Evolutionary conservation across 2,113 vertebrate species (phyloP), one percentile per base, ranked within the genome.

Genomic region (Crotalus horridus): DNA sequence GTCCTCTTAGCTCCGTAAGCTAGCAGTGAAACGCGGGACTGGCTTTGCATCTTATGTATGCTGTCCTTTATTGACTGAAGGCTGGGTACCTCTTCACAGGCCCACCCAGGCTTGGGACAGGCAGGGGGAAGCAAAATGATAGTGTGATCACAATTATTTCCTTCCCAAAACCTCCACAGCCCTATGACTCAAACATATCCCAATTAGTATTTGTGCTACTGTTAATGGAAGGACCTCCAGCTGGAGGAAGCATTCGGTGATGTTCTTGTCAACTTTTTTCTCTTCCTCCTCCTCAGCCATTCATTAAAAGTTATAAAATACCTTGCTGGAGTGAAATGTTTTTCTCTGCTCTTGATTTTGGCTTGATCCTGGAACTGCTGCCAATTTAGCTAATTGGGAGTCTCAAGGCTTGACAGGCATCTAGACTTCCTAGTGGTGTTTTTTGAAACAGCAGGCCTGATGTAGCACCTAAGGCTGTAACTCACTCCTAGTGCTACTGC

Each of bases 351-450:
- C 43, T n/a, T 17, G 24, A 69, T 39, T 85, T 90, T 5, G 9
- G 17, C 21, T 43, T 59, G 26, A 55, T 15, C 81, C 51, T 81
- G 61, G 59, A 39, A 6, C 43, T 43, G 46, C 56, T 88, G 6
- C 85, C 91, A 92, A 87, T 87, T 87, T 92, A 15, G 46, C 89
- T 93, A 87, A 87, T 87, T 93, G 89, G 92, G 51, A 55, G 17
- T 24, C 89, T 56, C 9, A 9, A 39, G 33, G 2, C 24, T 0
- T 15, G 81, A 39, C 48, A 46, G 46, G 12, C 56, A 1, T 21
- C 15, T 55, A 43, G n/a, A 0, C 9, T 48, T 51, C 48, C 46
- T 53, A 53, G 12, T 39, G 17, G 33, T 2, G 51, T 1, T 29
- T 69, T 54, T 54, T n/a, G 29, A 13, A 29, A 17, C 17, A 24